These are phyloP conservation scores for Microcaecilia unicolor DNA, from an alignment of 2,797 vertebrate genomes.

Conservation along the genomic window DNA sequence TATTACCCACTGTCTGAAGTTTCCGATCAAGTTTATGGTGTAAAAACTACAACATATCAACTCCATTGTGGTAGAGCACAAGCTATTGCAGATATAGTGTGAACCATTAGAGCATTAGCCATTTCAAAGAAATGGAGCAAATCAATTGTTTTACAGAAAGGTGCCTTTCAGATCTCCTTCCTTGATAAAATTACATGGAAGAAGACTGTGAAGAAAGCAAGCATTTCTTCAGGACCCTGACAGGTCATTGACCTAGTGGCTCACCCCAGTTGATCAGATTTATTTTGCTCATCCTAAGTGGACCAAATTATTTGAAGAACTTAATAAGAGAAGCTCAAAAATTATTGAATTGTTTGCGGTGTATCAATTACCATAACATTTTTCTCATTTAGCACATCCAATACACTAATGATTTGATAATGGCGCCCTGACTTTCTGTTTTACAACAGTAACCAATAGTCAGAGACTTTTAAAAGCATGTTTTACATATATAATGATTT, in stretches of 20 bases:
- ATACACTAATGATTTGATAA: not conserved
- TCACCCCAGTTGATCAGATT: too few species aligned
- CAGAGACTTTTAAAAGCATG: too few species aligned
- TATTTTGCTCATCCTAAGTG: conserved; percentile 28
- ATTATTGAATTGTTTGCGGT: not conserved
- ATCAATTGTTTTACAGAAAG: conserved; percentile 60
- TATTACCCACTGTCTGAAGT: conserved; percentile 48
- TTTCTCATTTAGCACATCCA: not conserved
- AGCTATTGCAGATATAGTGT: conserved; percentile 58
- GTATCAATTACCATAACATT: not conserved
- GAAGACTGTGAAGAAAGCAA: conserved; percentile 26
- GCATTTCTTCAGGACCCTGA: conserved; percentile 29
- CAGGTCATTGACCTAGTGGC: conserved; percentile 25
- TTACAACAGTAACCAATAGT: too few species aligned
- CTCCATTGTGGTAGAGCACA: conserved; percentile 51
- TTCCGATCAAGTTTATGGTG: conserved; percentile 64
- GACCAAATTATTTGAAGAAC: not conserved
- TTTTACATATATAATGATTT: not conserved
- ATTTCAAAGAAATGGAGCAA: conserved; percentile 71
- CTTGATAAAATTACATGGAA: conserved; percentile 36
- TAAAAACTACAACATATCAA: conserved; percentile 59
- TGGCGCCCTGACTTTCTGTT: too few species aligned
- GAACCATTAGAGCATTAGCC: conserved; percentile 68
- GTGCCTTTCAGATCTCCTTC: conserved; percentile 66
- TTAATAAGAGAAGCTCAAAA: too few species aligned